Percentiles rank a stretch among this genome's conserved stretches.
Conservation (phyloP, 1,140 invertebrate genomes). For the Penaeus indicus region DNA sequence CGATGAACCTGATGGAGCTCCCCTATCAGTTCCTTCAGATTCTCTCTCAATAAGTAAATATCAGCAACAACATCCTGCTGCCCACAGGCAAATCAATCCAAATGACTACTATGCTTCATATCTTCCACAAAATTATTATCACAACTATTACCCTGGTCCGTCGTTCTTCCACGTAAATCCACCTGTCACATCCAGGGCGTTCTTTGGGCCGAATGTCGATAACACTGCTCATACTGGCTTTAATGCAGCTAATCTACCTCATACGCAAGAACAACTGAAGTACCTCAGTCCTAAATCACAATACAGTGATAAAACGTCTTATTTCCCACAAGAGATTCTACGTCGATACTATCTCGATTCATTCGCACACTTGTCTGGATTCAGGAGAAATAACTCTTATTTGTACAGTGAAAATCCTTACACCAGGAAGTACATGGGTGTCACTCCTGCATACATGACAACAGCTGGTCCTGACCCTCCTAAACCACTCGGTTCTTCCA, state of each 20-base stretch:
- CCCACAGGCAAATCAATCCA: too few relatives aligned
- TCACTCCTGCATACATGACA: constrained; percentile 21
- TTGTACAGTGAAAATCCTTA: constrained; percentile 45
- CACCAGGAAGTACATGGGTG: constrained; percentile 40
- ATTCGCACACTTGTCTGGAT: constrained; percentile 21
- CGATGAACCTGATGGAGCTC: not conserved
- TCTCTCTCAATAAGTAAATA: too few relatives aligned
- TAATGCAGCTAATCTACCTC: not conserved
- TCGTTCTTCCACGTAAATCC: not conserved
- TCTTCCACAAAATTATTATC: not conserved
- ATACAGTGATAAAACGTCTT: constrained; percentile 21
- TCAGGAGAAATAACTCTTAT: not conserved
- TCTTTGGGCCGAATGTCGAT: constrained; percentile 9
- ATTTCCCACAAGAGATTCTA: constrained; percentile 46
- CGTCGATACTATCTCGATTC: constrained; percentile 44
- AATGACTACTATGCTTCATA: too few relatives aligned
- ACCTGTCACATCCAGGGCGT: not conserved
- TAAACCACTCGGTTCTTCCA: constrained; percentile 1
- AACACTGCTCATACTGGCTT: not conserved
- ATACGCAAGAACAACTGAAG: not conserved
- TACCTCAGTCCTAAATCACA: constrained; percentile 13
- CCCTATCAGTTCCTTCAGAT: too few relatives aligned
- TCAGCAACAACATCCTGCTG: too few relatives aligned
- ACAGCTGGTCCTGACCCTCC: constrained; percentile 35
- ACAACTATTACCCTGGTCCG: not conserved